Conservation (phyloP, 2,888 invertebrate genomes). For the Dryocosmus kuriphilus region DNA sequence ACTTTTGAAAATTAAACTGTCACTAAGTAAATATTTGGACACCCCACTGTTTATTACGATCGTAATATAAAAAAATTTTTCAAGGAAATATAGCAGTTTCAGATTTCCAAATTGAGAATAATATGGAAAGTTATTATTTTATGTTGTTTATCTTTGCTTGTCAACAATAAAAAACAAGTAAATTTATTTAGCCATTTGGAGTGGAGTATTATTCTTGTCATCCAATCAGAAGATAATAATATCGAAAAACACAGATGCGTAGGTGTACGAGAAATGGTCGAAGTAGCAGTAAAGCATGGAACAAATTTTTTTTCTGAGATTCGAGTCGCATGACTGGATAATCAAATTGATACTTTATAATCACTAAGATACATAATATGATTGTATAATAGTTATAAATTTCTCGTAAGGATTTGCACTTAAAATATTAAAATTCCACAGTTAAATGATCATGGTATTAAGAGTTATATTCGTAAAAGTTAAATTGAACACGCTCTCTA, state of each 20-base stretch:
- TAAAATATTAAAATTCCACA: no score
- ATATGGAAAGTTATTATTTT: background rate
- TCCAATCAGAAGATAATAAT: slow-evolving; percentile 7
- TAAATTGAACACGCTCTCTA: background rate
- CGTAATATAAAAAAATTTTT: no score
- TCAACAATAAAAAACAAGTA: background rate
- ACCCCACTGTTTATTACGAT: no score
- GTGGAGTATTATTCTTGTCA: background rate
- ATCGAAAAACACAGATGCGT: background rate
- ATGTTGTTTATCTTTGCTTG: background rate
- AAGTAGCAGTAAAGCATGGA: background rate
- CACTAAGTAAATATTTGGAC: background rate
- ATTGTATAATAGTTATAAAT: background rate
- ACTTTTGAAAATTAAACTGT: background rate
- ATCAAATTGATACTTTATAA: background rate
- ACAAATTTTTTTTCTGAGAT: background rate
- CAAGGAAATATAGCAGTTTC: no score
- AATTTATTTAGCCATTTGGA: background rate
- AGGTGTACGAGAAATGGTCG: background rate
- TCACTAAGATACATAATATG: background rate
- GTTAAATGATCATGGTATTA: no score
- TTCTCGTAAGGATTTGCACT: no score
- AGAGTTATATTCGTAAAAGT: background rate
- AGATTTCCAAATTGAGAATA: background rate
- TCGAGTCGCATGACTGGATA: background rate